Base-by-base conservation (phyloP, 2,797 vertebrate species). In the Danio choprae region DNA sequence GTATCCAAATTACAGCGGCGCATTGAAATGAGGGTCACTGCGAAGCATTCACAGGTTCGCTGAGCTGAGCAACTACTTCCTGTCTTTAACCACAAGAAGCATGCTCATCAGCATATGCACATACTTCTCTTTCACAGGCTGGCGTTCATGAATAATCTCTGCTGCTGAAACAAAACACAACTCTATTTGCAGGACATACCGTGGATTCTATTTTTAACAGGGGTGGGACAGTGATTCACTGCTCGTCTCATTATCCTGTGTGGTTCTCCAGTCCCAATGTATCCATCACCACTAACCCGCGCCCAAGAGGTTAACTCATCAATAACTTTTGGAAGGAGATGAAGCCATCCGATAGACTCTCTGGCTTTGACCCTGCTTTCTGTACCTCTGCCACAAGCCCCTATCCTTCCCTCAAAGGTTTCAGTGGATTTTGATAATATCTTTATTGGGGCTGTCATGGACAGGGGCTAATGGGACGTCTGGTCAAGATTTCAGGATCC, bases 401-500 rank as follows among this genome's bases (percentile, higher is more conserved):
- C 82, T 90, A 62, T 85, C 86, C 83, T 82, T 84, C 69, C 86
- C 86, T 84, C 48, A 77, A 86, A 91, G 86, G 86, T 86, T 91
- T 91, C 85, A 69, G 69, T 88, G 77, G 85, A 89, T 87, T 91
- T 93, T 87, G 88, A 83, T 85, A 89, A 91, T 94, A 95, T 95
- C 93, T 94, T 95, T 95, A 95, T 96, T 92, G 95, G 92, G 81
- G 88, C 94, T 97, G 96, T 96, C 96, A 97, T 87, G 94, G 96
- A 94, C 95, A 96, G 96, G 93, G 96, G 97, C 96, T 98, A 98
- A 98, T 97, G 95, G 96, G 96, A 98, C 94, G 93, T 95, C 95
- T 96, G 97, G 96, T 97, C 96, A 98, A 97, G 96, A 96, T 97
- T 98, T 98, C 93, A 95, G 96, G 95, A 97, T 96, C 97, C 96